Base-by-base conservation (phyloP, 2,797 vertebrate species). In the Falco biarmicus region DNA sequence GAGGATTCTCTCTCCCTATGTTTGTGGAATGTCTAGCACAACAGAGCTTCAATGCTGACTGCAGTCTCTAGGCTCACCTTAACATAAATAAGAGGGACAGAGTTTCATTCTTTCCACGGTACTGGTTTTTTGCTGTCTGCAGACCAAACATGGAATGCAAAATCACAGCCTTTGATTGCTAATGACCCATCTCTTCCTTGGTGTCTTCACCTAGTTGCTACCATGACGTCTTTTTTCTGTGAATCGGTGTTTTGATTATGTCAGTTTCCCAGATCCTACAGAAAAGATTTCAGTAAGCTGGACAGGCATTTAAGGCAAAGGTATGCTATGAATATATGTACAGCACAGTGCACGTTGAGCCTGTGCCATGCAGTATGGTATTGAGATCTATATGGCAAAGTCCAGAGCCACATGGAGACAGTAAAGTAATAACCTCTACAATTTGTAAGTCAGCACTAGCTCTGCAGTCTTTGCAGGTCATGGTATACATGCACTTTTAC, bases 11-110 rank as follows among this genome's bases (percentile, higher is more conserved):
- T 92, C 89, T 94, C 53, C 16, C 87, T 96, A 4, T 95, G 91
- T 95, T 96, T 97, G 78, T 91, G 92, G 92, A 97, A 91, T 0
- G 37, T 96, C 92, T 96, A 91, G 78, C 57, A 90, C 87, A 92
- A 78, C 61, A 78, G 53, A 65, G 21, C 59, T 87, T 69, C 79
- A n/a, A 4, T 59, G 57, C 76, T 88, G 79, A 93, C 83, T 93
- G 71, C 32, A 84, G 79, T 91, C 79, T 88, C 61, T 54, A 75
- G 82, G 32, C 69, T 59, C 76, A 95, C 84, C 87, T 93, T 84
- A 91, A 94, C 68, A 84, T 75, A 96, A 96, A 94, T 90, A 97
- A 56, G 47, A 82, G 48, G 43, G 43, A 45, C 43, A 53, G 25
- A 69, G 51, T 68, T 87, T 92, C 37, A 88, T 79, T 96, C 84